These are phyloP conservation scores for Lophotriccus pileatus DNA, from an alignment of 2,797 vertebrate genomes.

Conservation along the genomic window DNA sequence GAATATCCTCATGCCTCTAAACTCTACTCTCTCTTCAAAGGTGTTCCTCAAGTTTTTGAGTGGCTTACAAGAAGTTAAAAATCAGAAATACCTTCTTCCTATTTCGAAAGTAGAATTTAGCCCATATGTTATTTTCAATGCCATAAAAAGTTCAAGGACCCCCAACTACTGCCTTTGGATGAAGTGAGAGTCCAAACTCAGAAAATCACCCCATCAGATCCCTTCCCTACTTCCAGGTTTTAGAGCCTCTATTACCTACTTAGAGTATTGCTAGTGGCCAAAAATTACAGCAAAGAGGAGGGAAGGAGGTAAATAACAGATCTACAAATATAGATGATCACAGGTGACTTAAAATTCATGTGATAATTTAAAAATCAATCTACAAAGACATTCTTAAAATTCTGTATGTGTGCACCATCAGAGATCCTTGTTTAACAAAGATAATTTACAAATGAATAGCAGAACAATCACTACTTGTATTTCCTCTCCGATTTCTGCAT, in stretches of 20 bases:
- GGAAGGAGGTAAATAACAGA: not conserved
- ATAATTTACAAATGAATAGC: not conserved
- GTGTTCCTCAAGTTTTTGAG: not conserved
- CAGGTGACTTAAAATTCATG: not conserved
- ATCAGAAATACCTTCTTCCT: not conserved
- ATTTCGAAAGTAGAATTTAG: not conserved
- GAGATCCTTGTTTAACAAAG: not conserved
- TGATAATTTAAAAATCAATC: not conserved
- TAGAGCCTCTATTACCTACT: not conserved
- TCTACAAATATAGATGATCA: not conserved
- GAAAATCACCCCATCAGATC: not conserved
- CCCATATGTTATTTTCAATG: not conserved
- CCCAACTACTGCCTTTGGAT: not conserved
- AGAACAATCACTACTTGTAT: not conserved
- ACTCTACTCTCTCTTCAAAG: not conserved
- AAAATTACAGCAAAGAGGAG: not conserved
- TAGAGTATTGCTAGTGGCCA: not conserved
- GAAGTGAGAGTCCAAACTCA: not conserved
- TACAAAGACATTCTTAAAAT: not conserved
- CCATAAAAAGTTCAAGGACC: not conserved
- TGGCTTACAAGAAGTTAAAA: not conserved
- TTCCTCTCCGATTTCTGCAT: not conserved
- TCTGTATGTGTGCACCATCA: not conserved
- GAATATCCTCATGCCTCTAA: not conserved
- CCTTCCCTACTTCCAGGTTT: not conserved